These are phyloP conservation scores for Bubalus kerabau DNA, from an alignment of 2,113 vertebrate species.

Conservation along the genomic window DNA sequence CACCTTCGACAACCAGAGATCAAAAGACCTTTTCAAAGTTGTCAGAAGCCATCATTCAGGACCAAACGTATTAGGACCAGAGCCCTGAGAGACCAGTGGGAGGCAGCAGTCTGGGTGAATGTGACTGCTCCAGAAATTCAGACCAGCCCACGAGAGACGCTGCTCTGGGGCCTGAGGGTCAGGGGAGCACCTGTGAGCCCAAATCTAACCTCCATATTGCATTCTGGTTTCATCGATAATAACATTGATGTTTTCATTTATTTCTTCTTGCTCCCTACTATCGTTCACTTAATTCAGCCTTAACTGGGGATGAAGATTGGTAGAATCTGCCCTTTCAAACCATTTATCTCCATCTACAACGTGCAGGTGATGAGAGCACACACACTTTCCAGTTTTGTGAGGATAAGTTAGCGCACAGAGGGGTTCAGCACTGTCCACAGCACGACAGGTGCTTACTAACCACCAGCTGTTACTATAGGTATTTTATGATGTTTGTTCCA, in stretches of 20 bases:
- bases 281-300: not conserved
- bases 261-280: not conserved
- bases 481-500: not conserved
- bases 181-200: not conserved
- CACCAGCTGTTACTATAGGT: not conserved
- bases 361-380: not conserved
- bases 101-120: not conserved
- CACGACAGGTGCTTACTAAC: not conserved
- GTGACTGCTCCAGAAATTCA: not conserved
- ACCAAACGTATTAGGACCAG: not conserved
- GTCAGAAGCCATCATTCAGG: not conserved
- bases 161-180: not conserved
- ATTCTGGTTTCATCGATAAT: not conserved
- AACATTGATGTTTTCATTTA: not conserved
- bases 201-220: not conserved
- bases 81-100: not conserved
- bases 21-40: not conserved
- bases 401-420: not conserved
- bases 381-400: not conserved
- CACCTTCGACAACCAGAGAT: not conserved
- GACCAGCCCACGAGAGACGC: rapidly evolving
- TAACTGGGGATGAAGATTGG: not conserved
- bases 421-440: not conserved
- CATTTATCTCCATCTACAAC: not conserved
- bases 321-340: not conserved